Evolutionary conservation across 2,113 vertebrate species (phyloP).

Genomic region (Sterrhoptilus dennistouni): DNA sequence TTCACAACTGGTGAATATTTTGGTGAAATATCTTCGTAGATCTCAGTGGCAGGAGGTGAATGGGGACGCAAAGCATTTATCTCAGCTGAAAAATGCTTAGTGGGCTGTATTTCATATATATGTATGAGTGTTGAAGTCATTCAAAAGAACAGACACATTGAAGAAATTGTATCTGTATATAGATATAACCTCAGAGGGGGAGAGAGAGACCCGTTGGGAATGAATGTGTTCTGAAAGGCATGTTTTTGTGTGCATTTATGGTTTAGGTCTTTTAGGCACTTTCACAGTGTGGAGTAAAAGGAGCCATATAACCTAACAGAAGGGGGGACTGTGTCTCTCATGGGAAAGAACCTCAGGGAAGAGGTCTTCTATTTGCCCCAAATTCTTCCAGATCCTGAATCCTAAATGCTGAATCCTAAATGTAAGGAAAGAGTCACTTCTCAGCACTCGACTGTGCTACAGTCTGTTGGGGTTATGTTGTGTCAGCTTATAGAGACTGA

Average conservation of each 20-base stretch:
- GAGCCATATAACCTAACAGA: background rate
- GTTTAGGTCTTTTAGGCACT: background rate
- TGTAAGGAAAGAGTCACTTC: background rate
- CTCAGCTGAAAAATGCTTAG: background rate
- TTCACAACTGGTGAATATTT: background rate
- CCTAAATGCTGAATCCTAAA: background rate
- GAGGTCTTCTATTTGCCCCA: background rate
- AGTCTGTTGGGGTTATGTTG: background rate
- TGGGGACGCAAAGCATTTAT: rapidly evolving
- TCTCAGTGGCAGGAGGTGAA: background rate
- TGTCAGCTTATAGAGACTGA: background rate
- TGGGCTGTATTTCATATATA: background rate
- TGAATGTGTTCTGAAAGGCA: background rate
- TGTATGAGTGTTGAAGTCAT: background rate
- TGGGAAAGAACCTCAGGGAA: background rate
- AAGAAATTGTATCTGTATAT: background rate
- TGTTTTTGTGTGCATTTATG: background rate
- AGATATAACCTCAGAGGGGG: background rate
- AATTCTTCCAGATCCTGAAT: background rate
- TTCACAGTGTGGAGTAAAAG: background rate
- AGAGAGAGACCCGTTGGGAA: background rate
- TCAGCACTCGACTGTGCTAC: background rate
- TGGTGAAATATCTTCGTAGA: background rate
- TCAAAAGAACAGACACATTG: background rate
- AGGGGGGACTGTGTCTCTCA: background rate